Conservation (phyloP, 1,140 invertebrate species). For the Zaprionus nigranus region DNA sequence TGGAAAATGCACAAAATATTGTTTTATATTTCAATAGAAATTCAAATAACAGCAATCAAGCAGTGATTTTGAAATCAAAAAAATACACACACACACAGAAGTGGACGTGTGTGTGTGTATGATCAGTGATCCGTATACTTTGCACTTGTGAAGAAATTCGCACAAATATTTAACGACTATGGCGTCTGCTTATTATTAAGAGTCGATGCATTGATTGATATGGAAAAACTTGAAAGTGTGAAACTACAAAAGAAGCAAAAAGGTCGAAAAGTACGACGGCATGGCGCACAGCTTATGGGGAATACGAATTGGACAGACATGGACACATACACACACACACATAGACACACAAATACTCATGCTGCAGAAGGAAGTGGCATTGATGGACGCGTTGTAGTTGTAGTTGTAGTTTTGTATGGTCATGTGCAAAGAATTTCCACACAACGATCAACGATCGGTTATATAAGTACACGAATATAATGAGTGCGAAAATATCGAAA, state of each 20-base stretch:
- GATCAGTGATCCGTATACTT: constrained; percentile 54
- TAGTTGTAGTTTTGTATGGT: constrained; percentile 18
- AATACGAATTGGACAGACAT: constrained; percentile 8
- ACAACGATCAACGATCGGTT: constrained; percentile 49
- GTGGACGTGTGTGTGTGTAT: neutral
- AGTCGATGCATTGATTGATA: constrained; percentile 62
- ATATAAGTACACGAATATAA: constrained; percentile 68
- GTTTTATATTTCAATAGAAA: constrained; percentile 22
- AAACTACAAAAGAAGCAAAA: constrained; percentile 48
- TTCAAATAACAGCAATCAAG: constrained; percentile 39
- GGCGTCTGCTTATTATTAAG: constrained; percentile 75
- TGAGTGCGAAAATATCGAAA: constrained; percentile 63
- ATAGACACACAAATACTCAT: constrained; percentile 16
- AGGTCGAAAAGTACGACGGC: constrained; percentile 22
- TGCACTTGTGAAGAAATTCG: constrained; percentile 65
- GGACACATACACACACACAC: constrained; percentile 6
- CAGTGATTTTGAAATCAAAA: constrained; percentile 37
- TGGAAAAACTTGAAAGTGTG: constrained; percentile 66
- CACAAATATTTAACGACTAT: constrained; percentile 44
- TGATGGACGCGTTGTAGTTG: constrained; percentile 64
- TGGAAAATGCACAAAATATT: constrained; percentile 35
- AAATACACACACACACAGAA: constrained; percentile 16
- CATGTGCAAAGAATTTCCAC: constrained; percentile 70
- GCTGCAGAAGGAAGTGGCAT: constrained; percentile 65
- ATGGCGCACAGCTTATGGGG: constrained; percentile 20